Evolutionary conservation across 2,888 invertebrate species (phyloP), one percentile per base, ranked within the genome.

Genomic region (Zygogramma bicolorata): DNA sequence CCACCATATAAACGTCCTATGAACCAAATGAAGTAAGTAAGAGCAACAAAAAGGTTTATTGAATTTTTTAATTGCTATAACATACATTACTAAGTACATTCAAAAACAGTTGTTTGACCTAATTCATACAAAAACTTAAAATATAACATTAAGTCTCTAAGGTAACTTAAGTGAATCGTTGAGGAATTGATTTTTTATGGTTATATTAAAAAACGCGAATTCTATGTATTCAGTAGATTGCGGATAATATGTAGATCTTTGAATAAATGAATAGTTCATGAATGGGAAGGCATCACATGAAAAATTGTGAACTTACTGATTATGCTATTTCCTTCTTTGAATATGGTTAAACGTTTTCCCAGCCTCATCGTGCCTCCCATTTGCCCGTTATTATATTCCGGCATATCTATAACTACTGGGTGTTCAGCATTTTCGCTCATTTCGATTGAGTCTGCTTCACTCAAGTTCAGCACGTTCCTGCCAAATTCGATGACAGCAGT

Each of bases 331-430:
- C 90, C 89, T 2, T 86, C 81, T 72, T 92, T 91, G 84, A 99
- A 95, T 46, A 93, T 88, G 0, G 99, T 99, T 71, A 91, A 92
- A 81, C 98, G 91, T 84, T 94, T 95, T n/a, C 99, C 99, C 59
- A 99, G 89, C 71, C 99, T 89, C 99, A 99, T 99, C 0, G 99
- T 99, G 7, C 98, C 99, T 1, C 99, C 99, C 90, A 80, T 77
- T 79, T 94, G 91, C 0, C 96, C 97, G 0, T 93, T 92, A 85
- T 97, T 96, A 86, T 99, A 97, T 87, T 99, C 99, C 0, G 99
- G 98, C 99, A 99, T 99, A 81, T 99, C 98, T 74, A 99, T 95
- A 3, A 99, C 95, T 42, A 98, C 89, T 31, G 96, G 95, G 86
- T 94, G 88, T 38, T 88, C 88, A 10, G 94, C 93, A 2, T 92